phyloP scores from a whole-genome alignment of 2,113 vertebrate species.

The Phaetusa simplex region DNA sequence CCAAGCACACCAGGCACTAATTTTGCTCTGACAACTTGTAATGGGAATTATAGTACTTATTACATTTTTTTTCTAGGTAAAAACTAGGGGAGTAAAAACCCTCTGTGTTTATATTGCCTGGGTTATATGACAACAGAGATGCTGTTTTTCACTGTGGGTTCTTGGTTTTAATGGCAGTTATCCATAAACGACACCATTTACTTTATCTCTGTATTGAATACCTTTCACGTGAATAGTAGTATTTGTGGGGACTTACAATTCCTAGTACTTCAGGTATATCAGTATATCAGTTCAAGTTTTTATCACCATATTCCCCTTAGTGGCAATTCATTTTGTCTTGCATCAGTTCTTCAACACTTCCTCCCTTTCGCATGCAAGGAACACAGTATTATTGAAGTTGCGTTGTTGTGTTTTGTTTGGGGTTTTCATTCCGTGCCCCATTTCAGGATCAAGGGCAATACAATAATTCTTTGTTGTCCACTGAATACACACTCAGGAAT shows the following conservation, averaged over 20 bases:
- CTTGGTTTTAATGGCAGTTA: not conserved
- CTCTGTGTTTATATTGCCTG: not conserved
- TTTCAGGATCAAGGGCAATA: not conserved
- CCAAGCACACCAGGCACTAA: conserved; percentile 15
- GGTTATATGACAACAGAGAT: not conserved
- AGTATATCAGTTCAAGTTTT: not conserved
- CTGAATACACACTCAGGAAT: not conserved
- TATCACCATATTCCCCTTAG: not conserved
- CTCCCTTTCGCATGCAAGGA: not conserved
- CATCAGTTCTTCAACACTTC: not conserved
- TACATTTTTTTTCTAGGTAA: conserved; percentile 44
- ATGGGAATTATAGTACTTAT: conserved; percentile 56
- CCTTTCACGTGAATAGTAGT: not conserved
- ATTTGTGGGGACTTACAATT: not conserved
- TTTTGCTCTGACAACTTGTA: conserved; percentile 70
- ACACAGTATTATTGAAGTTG: not conserved
- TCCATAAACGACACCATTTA: not conserved
- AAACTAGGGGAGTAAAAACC: not conserved
- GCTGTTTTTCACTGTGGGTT: not conserved
- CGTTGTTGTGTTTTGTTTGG: not conserved
- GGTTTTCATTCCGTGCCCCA: not conserved
- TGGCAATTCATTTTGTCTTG: not conserved
- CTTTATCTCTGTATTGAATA: not conserved
- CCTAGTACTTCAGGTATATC: not conserved
- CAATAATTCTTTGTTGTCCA: not conserved